A percentile compares a stretch with the other conserved stretches of the same genome.
Conservation (phyloP, 1,140 invertebrate genomes). For the Heterodera carotae region DNA sequence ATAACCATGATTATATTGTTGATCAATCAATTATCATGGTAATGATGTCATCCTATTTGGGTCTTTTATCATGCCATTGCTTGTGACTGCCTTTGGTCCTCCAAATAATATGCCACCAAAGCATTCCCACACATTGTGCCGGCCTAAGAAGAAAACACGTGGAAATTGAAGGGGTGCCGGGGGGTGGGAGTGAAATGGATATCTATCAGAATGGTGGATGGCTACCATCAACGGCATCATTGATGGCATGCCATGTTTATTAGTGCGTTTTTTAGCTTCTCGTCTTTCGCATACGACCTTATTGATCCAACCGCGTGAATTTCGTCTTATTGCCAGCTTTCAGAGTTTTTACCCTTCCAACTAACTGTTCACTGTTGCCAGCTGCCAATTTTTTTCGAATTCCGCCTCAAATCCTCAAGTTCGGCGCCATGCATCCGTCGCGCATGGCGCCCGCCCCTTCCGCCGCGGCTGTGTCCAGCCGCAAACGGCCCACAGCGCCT, state of each 20-base stretch:
- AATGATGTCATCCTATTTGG: no score
- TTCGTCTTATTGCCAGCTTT: background rate
- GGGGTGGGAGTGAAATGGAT: background rate
- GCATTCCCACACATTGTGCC: background rate
- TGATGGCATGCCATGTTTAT: background rate
- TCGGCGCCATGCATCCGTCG: background rate
- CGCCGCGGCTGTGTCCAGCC: background rate
- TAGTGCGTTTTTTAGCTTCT: background rate
- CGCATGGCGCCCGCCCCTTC: background rate
- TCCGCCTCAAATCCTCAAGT: background rate
- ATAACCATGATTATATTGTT: no score
- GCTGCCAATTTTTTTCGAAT: background rate
- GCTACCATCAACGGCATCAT: background rate
- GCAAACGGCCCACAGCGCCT: background rate
- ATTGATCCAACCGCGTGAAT: background rate
- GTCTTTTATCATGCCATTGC: background rate
- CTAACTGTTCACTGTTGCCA: background rate
- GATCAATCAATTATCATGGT: no score
- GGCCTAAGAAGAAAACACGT: no score
- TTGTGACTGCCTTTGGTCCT: background rate
- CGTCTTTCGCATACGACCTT: background rate
- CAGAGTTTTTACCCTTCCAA: background rate
- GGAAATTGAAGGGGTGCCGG: no score
- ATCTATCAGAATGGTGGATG: background rate
- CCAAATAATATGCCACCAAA: background rate